Percentiles rank a stretch among this genome's conserved stretches.
Conservation (phyloP, 2,888 invertebrate genomes). For the Biston stratarius region DNA sequence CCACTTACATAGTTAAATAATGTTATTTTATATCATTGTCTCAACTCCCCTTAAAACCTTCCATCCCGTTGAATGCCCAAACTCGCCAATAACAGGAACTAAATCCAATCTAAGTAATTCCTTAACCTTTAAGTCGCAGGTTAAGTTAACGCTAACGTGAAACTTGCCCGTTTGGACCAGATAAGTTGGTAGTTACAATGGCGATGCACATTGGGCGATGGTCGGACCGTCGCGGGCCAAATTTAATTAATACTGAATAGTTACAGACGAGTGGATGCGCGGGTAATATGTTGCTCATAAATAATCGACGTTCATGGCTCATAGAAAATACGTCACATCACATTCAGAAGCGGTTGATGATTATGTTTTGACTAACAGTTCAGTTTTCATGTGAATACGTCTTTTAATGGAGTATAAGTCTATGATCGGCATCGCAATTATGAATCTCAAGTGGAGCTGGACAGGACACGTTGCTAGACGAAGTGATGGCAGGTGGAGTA, state of each 20-base stretch:
- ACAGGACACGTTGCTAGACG: too few relatives aligned
- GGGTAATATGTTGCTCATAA: slow-evolving; percentile 16
- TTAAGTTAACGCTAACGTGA: slow-evolving; percentile 56
- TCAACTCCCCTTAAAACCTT: background rate
- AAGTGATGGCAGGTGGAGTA: too few relatives aligned
- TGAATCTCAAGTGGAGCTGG: too few relatives aligned
- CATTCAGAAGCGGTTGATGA: too few relatives aligned
- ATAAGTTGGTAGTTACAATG: slow-evolving; percentile 32
- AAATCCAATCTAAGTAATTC: slow-evolving; percentile 42
- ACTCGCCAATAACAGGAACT: slow-evolving; percentile 32
- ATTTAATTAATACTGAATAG: slow-evolving; percentile 70
- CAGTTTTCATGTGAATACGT: too few relatives aligned
- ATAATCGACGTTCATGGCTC: background rate
- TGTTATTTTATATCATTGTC: too few relatives aligned
- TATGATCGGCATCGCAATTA: too few relatives aligned
- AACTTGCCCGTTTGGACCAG: slow-evolving; percentile 41
- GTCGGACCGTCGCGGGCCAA: slow-evolving; percentile 44
- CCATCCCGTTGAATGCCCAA: slow-evolving; percentile 18
- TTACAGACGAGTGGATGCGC: slow-evolving; percentile 52
- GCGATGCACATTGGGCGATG: slow-evolving; percentile 17
- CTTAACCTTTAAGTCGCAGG: slow-evolving; percentile 49
- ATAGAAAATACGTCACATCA: background rate
- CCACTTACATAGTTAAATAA: too few relatives aligned
- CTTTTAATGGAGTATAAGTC: too few relatives aligned
- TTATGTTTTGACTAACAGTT: too few relatives aligned